Percentiles rank a stretch among this genome's conserved stretches.
Conservation (phyloP, 2,797 vertebrate species). For the Pelochelys cantorii region DNA sequence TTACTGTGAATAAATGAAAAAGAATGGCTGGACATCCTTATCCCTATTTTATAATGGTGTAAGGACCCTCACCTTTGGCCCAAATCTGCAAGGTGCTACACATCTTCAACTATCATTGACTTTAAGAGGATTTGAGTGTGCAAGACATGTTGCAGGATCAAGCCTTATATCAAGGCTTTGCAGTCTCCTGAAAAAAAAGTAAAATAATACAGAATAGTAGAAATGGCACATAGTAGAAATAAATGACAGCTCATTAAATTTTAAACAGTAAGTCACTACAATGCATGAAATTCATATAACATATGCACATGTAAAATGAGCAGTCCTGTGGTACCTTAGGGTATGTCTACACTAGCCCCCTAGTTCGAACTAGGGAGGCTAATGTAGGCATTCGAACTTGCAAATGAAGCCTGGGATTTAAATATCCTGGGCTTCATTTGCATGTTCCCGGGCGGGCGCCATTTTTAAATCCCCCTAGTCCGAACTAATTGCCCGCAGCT, state of each 20-base stretch:
- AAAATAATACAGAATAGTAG: conserved; percentile 47
- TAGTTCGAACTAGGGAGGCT: no score
- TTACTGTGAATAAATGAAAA: no score
- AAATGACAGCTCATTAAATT: neutral
- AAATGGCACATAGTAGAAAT: neutral
- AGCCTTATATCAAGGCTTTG: neutral
- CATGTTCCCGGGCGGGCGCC: no score
- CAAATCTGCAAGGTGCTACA: neutral
- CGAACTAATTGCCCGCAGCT: no score
- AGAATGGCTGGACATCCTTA: neutral
- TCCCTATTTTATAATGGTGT: neutral
- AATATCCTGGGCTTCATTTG: no score
- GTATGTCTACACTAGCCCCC: no score
- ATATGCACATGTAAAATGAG: no score
- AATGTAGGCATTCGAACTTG: no score
- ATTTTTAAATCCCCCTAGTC: no score
- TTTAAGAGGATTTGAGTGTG: neutral
- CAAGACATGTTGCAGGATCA: neutral
- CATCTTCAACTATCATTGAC: neutral
- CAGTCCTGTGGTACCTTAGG: no score
- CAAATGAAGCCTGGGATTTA: no score
- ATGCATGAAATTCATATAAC: neutral
- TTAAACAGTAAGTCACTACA: neutral
- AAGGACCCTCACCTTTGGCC: neutral
- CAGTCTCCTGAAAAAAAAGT: neutral